A percentile compares a stretch with the other conserved stretches of the same genome.
Conservation (phyloP, 2,113 vertebrate species). For the Hucho hucho region DNA sequence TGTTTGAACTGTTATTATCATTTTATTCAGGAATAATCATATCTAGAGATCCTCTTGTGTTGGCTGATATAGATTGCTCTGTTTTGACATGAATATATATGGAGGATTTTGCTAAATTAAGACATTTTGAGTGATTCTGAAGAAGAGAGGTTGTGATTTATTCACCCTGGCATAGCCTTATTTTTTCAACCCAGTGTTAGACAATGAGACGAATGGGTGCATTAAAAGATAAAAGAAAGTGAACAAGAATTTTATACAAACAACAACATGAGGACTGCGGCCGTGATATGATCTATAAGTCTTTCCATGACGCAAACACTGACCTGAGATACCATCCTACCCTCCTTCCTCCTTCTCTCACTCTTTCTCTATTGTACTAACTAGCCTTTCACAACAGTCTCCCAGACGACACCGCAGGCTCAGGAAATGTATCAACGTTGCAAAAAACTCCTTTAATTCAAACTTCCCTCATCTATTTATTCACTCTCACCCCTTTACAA, state of each 20-base stretch:
- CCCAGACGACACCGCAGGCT: slow-evolving; percentile 7
- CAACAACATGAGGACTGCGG: slow-evolving; percentile 41
- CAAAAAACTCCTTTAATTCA: slow-evolving; percentile 27
- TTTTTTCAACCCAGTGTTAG: slow-evolving; percentile 51
- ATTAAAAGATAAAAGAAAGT: slow-evolving; percentile 72
- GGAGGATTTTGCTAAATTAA: slow-evolving; percentile 37
- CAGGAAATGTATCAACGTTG: slow-evolving; percentile 31
- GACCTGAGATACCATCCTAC: slow-evolving; percentile 46
- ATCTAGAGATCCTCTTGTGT: not conserved
- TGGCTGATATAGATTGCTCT: slow-evolving; percentile 15
- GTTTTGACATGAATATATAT: slow-evolving; percentile 27
- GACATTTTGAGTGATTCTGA: slow-evolving; percentile 36
- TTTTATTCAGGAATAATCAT: not conserved
- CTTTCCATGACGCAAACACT: slow-evolving; percentile 53
- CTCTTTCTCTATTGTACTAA: slow-evolving; percentile 24
- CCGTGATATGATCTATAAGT: slow-evolving; percentile 60
- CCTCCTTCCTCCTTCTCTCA: not conserved
- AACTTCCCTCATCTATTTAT: slow-evolving; percentile 3
- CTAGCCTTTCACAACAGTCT: slow-evolving; percentile 8
- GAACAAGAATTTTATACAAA: slow-evolving; percentile 61
- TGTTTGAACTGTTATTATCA: not conserved
- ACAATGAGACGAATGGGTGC: slow-evolving; percentile 68
- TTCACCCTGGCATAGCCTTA: slow-evolving; percentile 47
- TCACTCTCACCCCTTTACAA: slow-evolving; percentile 21
- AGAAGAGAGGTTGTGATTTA: slow-evolving; percentile 55